These are phyloP conservation scores for Stichopus chloronotus DNA, from an alignment of 35 echinoderm and acorn worm genomes.

Conservation along the genomic window DNA sequence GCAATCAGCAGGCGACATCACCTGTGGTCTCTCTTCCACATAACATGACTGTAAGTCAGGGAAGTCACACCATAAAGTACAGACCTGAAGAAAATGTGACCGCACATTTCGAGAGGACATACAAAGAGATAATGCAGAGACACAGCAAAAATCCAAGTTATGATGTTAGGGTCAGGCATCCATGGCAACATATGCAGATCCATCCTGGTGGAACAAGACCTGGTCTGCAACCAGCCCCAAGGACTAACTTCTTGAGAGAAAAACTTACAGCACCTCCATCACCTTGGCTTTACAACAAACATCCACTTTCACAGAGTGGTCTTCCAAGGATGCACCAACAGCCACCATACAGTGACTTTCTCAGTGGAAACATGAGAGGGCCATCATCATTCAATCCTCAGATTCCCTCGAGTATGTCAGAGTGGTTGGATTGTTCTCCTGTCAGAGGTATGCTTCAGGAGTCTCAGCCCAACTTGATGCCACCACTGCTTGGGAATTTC, in stretches of 20 bases:
- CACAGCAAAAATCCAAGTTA: neutral
- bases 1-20: neutral
- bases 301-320: neutral
- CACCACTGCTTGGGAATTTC: neutral
- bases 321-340: neutral
- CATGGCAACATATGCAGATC: slow-evolving; percentile 15
- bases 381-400: neutral
- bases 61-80: slow-evolving; percentile 13
- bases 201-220: neutral
- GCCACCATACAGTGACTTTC: neutral
- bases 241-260: neutral
- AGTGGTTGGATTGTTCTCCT: neutral
- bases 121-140: slow-evolving; percentile 18
- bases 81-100: neutral
- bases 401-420: neutral
- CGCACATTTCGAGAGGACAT: slow-evolving; percentile 28
- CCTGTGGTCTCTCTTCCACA: neutral
- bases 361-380: neutral
- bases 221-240: neutral
- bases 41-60: neutral
- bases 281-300: neutral
- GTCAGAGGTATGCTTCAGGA: neutral
- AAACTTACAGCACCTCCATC: neutral
- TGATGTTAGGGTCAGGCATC: slow-evolving; percentile 32
- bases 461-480: neutral